Evolutionary conservation across 2,888 invertebrate species (phyloP), one percentile per base, ranked within the genome.

Genomic region (Drosophila planitibia): DNA sequence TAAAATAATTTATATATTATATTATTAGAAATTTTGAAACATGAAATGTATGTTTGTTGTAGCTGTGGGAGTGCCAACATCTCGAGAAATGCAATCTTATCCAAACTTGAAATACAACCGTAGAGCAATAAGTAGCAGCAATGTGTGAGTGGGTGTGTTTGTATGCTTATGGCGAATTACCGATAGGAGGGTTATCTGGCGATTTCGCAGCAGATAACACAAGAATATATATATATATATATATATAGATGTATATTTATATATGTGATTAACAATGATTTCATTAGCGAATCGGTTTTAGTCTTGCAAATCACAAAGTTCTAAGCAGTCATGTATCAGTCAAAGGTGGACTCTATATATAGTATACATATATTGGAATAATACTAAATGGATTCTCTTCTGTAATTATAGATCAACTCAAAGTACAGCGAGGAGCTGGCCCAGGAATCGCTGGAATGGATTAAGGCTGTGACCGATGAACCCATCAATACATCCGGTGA

Each of bases 391-490:
- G 6, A 19, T 22, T 32, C 9, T 1, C 10, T 52, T 25, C 37
- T 19, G 4, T 83, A 82, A 88, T 91, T 39, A 6, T 10, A 99
- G 99, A 98, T 99, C 89, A 98, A 98, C 94, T 97, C 98, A 93
- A 99, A 99, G 95, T 99, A 99, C 95, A 99, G 98, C 94, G 97
- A 97, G 91, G 97, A 97, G 91, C 95, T 98, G 78, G 99, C 99
- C 4, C 96, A 96, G 87, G 98, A 99, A 94, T 96, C 97, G 83
- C 94, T 99, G 92, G 96, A 97, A 94, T 99, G 99, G 99, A 97
- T 99, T 91, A 96, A 96, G 91, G 94, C 95, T 65, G 96, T 99
- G 82, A 97, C 97, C 19, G 96, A 96, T n/a, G 97, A 97, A 89
- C 96, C 97, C 52, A 95, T 97, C 81, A 96, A 97, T 92, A 96